Conservation (phyloP, 2,888 invertebrate species). For the Netelia melanura region DNA sequence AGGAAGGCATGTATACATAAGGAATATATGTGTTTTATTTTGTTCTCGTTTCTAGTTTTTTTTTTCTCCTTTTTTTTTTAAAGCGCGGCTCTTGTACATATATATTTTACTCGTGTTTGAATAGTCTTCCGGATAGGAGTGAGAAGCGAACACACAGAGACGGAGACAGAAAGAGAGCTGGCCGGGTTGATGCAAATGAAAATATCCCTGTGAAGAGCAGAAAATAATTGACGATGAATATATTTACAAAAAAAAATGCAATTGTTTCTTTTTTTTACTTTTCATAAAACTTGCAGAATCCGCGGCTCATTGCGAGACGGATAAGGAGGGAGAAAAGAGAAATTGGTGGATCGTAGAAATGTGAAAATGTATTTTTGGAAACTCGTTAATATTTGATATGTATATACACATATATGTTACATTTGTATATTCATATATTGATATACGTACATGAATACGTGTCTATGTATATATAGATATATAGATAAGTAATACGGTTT, state of each 20-base stretch:
- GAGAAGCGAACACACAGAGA: neutral
- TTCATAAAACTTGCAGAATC: neutral
- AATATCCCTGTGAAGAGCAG: neutral
- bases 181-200: slow-evolving; percentile 41
- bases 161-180: slow-evolving; percentile 17
- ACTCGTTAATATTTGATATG: neutral
- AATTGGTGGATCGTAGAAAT: neutral
- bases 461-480: slow-evolving; percentile 1
- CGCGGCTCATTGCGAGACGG: neutral
- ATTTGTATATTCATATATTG: slow-evolving; percentile 9
- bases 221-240: neutral
- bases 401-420: neutral
- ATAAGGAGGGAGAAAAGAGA: neutral
- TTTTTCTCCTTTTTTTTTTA: slow-evolving; percentile 29
- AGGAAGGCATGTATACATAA: slow-evolving; percentile 45
- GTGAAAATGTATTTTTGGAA: neutral
- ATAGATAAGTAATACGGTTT: neutral
- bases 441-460: slow-evolving; percentile 1
- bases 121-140: slow-evolving; percentile 10
- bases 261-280: neutral
- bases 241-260: too few species aligned
- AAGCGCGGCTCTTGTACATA: slow-evolving; percentile 68
- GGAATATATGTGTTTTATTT: slow-evolving; percentile 20
- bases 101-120: slow-evolving; percentile 55
- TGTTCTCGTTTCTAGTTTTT: slow-evolving; percentile 16